A percentile compares a stretch with the other conserved stretches of the same genome.
Evolutionary conservation across 2,113 vertebrate genomes (phyloP).

Genomic region (Lathamus discolor): DNA sequence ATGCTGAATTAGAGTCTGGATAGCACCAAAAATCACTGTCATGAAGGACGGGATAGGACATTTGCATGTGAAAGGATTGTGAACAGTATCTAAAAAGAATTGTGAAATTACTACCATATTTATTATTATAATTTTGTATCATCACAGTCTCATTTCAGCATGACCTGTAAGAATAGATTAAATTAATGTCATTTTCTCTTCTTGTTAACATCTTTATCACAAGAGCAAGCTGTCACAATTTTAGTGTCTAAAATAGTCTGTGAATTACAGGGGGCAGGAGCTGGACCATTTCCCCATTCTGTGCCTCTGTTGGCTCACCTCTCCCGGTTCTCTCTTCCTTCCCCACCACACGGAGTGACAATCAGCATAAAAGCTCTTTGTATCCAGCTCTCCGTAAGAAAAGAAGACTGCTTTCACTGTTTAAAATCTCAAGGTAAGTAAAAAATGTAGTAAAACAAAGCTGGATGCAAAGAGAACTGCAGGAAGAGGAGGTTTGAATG

Average conservation of each 20-base stretch:
- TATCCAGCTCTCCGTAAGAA: neutral
- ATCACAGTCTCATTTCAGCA: slow-evolving; percentile 80
- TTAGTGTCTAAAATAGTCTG: slow-evolving; percentile 72
- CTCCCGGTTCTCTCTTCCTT: slow-evolving; percentile 22
- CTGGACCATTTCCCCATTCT: slow-evolving; percentile 60
- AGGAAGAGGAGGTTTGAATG: neutral
- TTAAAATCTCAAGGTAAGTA: slow-evolving; percentile 14
- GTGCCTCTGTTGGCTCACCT: slow-evolving; percentile 49
- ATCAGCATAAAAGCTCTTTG: slow-evolving; percentile 62
- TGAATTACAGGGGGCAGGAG: slow-evolving; percentile 66
- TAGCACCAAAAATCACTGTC: slow-evolving; percentile 76
- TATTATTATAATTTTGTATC: slow-evolving; percentile 85
- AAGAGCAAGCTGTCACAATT: slow-evolving; percentile 83
- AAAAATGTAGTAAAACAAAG: neutral
- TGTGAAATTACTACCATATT: slow-evolving; percentile 83
- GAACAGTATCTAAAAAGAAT: slow-evolving; percentile 77
- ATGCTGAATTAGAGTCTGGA: slow-evolving; percentile 71
- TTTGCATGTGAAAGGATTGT: slow-evolving; percentile 80
- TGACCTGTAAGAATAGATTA: slow-evolving; percentile 83
- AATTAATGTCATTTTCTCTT: slow-evolving; percentile 84
- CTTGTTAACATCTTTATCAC: slow-evolving; percentile 84
- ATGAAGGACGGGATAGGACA: slow-evolving; percentile 69
- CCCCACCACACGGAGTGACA: slow-evolving; percentile 38
- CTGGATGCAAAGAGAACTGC: neutral
- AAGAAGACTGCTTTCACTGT: neutral